These are phyloP conservation scores for Ateles fusciceps DNA, from an alignment of 2,797 vertebrate species.

Conservation along the genomic window DNA sequence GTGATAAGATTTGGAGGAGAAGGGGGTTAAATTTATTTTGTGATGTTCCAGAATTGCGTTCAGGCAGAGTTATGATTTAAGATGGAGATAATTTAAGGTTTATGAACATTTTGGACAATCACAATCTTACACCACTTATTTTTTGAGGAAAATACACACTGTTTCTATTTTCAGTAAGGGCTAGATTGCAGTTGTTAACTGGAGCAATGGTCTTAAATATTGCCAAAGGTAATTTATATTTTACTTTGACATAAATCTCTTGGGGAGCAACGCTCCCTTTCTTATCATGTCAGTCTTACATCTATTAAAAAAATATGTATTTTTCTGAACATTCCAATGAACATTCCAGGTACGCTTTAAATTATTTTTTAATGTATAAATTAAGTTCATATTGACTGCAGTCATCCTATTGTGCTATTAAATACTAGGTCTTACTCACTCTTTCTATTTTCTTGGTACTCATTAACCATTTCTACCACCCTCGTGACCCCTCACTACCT, in stretches of 20 bases:
- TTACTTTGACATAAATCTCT: conserved; percentile 57
- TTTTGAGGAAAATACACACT: conserved; percentile 10
- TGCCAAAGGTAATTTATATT: conserved; percentile 56
- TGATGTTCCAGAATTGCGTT: neutral
- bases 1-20: neutral
- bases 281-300: neutral
- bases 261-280: neutral
- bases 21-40: neutral
- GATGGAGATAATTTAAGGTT: neutral
- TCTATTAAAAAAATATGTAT: neutral
- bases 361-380: neutral
- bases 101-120: neutral
- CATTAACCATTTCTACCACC: too few species aligned
- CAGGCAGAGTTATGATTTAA: neutral
- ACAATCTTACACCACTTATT: neutral
- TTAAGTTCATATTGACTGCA: neutral
- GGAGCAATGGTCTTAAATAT: conserved; percentile 34
- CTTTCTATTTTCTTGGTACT: too few species aligned
- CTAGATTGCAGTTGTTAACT: conserved; percentile 25
- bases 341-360: neutral
- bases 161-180: conserved; percentile 26
- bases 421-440: too few species aligned
- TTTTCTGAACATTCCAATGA: conserved; percentile 31
- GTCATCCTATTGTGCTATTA: too few species aligned
- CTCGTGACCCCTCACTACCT: too few species aligned